Evolutionary conservation across 2,797 vertebrate genomes (phyloP).

Genomic region (Myotis daubentonii): DNA sequence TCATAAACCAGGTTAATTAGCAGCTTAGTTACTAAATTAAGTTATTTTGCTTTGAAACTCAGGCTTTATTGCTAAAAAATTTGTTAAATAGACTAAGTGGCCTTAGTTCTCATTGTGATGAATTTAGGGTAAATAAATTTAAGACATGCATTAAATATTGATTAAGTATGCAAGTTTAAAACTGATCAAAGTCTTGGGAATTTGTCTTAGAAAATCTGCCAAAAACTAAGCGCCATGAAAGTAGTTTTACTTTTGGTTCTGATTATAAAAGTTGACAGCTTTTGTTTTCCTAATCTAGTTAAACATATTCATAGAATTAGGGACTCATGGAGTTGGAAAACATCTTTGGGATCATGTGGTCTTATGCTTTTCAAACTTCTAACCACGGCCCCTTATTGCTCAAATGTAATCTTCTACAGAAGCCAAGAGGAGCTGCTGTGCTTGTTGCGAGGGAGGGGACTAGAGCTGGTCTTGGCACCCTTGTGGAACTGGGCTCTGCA

Average conservation of each 20-base stretch:
- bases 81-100: neutral
- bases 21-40: constrained; percentile 4
- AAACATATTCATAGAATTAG: neutral
- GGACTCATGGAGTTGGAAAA: neutral
- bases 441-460: neutral
- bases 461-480: neutral
- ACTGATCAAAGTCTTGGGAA: neutral
- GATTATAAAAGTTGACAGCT: neutral
- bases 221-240: neutral
- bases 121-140: neutral
- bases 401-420: neutral
- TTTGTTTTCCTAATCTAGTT: neutral
- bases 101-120: neutral
- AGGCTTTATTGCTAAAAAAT: neutral
- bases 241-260: neutral
- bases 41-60: constrained; percentile 2
- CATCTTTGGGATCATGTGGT: neutral
- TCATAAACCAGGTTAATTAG: neutral
- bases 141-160: constrained; percentile 13
- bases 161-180: neutral
- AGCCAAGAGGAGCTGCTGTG: neutral
- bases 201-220: neutral
- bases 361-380: neutral
- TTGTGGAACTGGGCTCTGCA: neutral
- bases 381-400: neutral